These are phyloP conservation scores for Oryzias sinensis DNA, from an alignment of 2,797 vertebrate genomes.

Conservation along the genomic window DNA sequence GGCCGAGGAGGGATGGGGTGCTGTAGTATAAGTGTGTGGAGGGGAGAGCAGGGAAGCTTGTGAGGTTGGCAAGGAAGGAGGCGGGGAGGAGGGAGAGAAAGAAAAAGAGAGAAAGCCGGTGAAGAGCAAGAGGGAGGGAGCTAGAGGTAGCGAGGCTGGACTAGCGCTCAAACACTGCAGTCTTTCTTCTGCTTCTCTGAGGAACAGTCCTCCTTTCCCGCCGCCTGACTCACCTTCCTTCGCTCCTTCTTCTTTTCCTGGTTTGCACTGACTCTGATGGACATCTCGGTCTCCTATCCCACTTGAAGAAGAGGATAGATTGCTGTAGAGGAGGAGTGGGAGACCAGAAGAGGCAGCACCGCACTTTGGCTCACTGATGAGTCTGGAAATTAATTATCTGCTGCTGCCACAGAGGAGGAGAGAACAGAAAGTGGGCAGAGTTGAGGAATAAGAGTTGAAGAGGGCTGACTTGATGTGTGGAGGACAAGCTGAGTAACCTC, in stretches of 20 bases:
- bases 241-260: slow-evolving; percentile 24
- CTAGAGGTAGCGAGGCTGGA: slow-evolving; percentile 71
- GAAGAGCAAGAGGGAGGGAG: slow-evolving; percentile 63
- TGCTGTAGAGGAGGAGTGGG: slow-evolving; percentile 39
- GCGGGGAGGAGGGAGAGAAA: slow-evolving; percentile 35
- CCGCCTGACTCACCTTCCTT: slow-evolving; percentile 31
- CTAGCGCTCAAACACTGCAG: slow-evolving; percentile 75
- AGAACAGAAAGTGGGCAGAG: slow-evolving; percentile 36
- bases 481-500: slow-evolving; percentile 33
- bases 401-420: slow-evolving; percentile 34
- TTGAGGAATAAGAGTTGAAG: slow-evolving; percentile 40
- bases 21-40: slow-evolving; percentile 45
- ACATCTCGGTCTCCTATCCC: slow-evolving; percentile 55
- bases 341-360: slow-evolving; percentile 44
- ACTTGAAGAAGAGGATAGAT: slow-evolving; percentile 55
- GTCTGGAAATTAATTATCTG: slow-evolving; percentile 69
- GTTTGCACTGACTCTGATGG: slow-evolving; percentile 59
- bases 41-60: slow-evolving; percentile 41
- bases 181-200: slow-evolving; percentile 72
- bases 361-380: slow-evolving; percentile 61
- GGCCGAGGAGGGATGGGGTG: slow-evolving; percentile 59
- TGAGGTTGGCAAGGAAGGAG: slow-evolving; percentile 40
- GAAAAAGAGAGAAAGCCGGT: slow-evolving; percentile 49
- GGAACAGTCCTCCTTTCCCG: slow-evolving; percentile 57
- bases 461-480: slow-evolving; percentile 35